A percentile compares a stretch with the other conserved stretches of the same genome.
Conservation (phyloP, 1,140 invertebrate species). For the Delia radicum region DNA sequence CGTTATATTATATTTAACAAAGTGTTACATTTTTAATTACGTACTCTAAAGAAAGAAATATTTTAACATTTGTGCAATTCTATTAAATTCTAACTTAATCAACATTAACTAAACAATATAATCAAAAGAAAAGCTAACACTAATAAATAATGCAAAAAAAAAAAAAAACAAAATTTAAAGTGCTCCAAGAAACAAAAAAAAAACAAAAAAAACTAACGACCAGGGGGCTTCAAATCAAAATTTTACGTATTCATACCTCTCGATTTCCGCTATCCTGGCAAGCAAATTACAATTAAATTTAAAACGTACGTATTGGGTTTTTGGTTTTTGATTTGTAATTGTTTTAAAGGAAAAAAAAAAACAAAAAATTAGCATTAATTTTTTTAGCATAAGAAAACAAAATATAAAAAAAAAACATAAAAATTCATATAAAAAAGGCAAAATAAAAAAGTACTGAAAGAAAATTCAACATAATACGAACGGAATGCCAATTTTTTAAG, state of each 20-base stretch:
- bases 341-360: background rate
- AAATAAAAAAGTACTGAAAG: background rate
- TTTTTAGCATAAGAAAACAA: conserved; percentile 1
- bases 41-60: too few relatives aligned
- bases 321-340: conserved; percentile 28
- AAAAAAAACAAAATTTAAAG: background rate
- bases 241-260: conserved; percentile 48
- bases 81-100: too few relatives aligned
- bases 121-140: background rate
- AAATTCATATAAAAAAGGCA: background rate
- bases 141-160: background rate
- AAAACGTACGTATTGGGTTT: conserved; percentile 42
- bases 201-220: background rate
- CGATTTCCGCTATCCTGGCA: conserved; percentile 57
- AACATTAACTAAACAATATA: too few relatives aligned
- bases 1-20: too few relatives aligned
- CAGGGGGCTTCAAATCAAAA: background rate
- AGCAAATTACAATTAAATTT: conserved; percentile 40
- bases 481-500: background rate
- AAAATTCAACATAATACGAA: background rate
- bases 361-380: conserved; percentile 19
- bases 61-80: too few relatives aligned
- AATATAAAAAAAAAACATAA: conserved; percentile 16
- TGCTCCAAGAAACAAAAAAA: background rate
- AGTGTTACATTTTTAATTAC: too few relatives aligned